Percentiles rank a stretch among this genome's conserved stretches.
Evolutionary conservation across 2,888 invertebrate genomes (phyloP).

Genomic region (Sinodicranocentrus sp.): DNA sequence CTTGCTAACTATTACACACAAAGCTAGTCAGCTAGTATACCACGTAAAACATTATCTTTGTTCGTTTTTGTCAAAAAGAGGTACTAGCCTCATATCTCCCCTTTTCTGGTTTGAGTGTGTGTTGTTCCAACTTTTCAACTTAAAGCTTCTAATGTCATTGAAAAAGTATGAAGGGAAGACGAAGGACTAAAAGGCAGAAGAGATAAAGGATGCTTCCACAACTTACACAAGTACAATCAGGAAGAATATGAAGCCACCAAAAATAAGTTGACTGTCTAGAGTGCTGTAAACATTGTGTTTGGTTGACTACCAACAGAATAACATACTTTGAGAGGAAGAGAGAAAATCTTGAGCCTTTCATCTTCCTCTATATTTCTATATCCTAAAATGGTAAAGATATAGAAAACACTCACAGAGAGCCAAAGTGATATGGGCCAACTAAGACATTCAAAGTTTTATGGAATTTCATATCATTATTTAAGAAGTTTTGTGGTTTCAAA

Average conservation of each 20-base stretch:
- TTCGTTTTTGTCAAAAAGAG: slow-evolving; percentile 7
- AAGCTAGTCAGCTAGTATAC: slow-evolving; percentile 25
- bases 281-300: slow-evolving; percentile 21
- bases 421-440: slow-evolving; percentile 5
- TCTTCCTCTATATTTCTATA: neutral
- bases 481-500: slow-evolving; percentile 24
- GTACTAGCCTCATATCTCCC: neutral
- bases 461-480: slow-evolving; percentile 42
- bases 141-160: slow-evolving; percentile 55
- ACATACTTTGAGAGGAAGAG: neutral
- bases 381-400: neutral
- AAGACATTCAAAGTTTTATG: slow-evolving; percentile 38
- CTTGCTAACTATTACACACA: too few relatives aligned
- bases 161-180: slow-evolving; percentile 18
- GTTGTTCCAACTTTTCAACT: slow-evolving; percentile 47
- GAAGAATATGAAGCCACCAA: neutral
- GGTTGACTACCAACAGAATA: neutral
- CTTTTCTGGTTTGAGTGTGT: neutral
- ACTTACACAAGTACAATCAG: neutral
- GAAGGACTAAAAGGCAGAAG: slow-evolving; percentile 36
- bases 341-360: too few relatives aligned
- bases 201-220: slow-evolving; percentile 28
- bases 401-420: neutral
- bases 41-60: slow-evolving; percentile 7
- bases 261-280: slow-evolving; percentile 8